Base-by-base conservation (phyloP, 2,888 invertebrate species). In the Coenonympha glycerion region DNA sequence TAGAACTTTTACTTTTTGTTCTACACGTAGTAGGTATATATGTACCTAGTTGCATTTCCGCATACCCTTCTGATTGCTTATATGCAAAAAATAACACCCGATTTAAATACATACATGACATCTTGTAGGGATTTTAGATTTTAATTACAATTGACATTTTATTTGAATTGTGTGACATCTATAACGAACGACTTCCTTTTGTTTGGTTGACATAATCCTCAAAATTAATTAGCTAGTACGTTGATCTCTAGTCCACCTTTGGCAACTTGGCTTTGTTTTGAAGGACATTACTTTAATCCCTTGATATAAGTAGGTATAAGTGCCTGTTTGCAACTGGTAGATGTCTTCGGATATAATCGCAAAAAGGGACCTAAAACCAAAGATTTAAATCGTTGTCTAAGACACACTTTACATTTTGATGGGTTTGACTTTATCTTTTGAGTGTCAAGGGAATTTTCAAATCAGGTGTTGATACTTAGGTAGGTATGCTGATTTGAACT, bases 211-310 rank as follows among this genome's bases (percentile, higher is more conserved):
- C 15, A 24, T 39, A 39, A 39, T 39, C 39, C 39, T 3, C 24
- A 39, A 39, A 39, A 24, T 15, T 39, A 15, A 39, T 39, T 39
- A n/a, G n/a, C n/a, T n/a, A 9, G 22, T 39, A 21, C n/a, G n/a
- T n/a, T n/a, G 9, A 39, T 39, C 3, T 24, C 24, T 39, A n/a
- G 24, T 15, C 15, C 22, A 4, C 39, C 13, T 39, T 22, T 5
- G 24, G 8, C 24, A 39, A 15, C 37, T 22, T 21, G 33, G 15
- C n/a, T 15, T 16, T 15, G 15, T 37, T 8, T 22, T 22, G 22
- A 22, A 37, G 37, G 37, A 13, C 37, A 19, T 13, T 18, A 34
- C 9, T 34, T 34, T 4, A 18, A 19, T n/a, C n/a, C n/a, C n/a
- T n/a, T n/a, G n/a, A n/a, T n/a, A n/a, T n/a, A n/a, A n/a, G n/a